Evolutionary conservation across 2,888 invertebrate species (phyloP).

Genomic region (Drosophila differens): DNA sequence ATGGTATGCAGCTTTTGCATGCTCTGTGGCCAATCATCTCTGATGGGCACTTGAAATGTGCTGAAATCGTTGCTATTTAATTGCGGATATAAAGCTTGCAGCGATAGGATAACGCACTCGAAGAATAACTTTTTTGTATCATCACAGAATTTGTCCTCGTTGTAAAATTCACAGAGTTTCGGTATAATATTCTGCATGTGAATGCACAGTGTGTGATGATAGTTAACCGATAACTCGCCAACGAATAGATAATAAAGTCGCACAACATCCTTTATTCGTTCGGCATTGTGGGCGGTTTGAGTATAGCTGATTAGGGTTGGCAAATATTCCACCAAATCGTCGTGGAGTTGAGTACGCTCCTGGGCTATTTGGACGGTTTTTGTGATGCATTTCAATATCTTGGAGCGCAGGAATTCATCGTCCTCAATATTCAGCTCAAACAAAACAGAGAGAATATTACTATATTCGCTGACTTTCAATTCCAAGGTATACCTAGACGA

Average conservation of each 20-base stretch:
- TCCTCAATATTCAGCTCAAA: constrained; percentile 72
- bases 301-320: constrained; percentile 67
- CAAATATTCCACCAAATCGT: constrained; percentile 78
- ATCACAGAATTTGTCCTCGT: constrained; percentile 69
- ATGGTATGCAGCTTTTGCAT: constrained; percentile 75
- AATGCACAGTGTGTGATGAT: constrained; percentile 73
- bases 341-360: constrained; percentile 76
- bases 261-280: constrained; percentile 73
- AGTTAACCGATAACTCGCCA: constrained; percentile 78
- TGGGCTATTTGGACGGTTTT: constrained; percentile 77
- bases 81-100: constrained; percentile 79
- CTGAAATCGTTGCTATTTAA: constrained; percentile 64
- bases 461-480: constrained; percentile 80
- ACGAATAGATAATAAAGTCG: constrained; percentile 76
- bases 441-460: constrained; percentile 77
- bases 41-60: constrained; percentile 64
- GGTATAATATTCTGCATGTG: constrained; percentile 79
- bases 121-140: constrained; percentile 78
- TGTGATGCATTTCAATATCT: constrained; percentile 74
- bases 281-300: constrained; percentile 50
- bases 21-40: constrained; percentile 72
- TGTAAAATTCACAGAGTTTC: constrained; percentile 74
- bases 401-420: constrained; percentile 64
- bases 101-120: constrained; percentile 62
- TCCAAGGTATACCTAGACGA: constrained; percentile 65